These are phyloP conservation scores for Eulemur rufifrons DNA, from an alignment of 2,113 vertebrate species.

Conservation along the genomic window DNA sequence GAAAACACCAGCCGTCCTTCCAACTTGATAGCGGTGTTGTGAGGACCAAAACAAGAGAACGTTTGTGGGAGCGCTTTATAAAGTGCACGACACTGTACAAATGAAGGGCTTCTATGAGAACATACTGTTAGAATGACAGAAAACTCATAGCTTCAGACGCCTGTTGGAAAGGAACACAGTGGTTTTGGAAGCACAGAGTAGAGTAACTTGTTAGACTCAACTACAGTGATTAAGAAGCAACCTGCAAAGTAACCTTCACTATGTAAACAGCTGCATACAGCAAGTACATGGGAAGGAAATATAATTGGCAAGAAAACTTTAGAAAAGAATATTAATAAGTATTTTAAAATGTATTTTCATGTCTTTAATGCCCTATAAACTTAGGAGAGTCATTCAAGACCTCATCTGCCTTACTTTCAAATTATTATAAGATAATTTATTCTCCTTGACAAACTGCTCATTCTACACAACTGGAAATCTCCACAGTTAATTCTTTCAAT, in stretches of 20 bases:
- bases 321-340: not conserved
- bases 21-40: not conserved
- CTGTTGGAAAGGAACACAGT: not conserved
- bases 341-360: not conserved
- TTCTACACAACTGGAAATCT: not conserved
- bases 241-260: not conserved
- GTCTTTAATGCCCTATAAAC: not conserved
- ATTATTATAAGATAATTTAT: not conserved
- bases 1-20: not conserved
- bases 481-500: not conserved
- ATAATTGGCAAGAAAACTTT: not conserved
- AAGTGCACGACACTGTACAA: not conserved
- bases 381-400: not conserved
- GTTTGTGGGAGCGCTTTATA: not conserved
- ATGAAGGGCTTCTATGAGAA: not conserved
- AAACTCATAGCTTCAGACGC: not conserved
- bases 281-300: not conserved
- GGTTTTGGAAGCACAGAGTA: not conserved
- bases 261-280: no score
- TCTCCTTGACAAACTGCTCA: not conserved
- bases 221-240: not conserved
- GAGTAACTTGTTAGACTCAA: not conserved
- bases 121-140: not conserved
- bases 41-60: not conserved
- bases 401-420: not conserved